Evolutionary conservation across 1,140 invertebrate species (phyloP), one percentile per base, ranked within the genome.

Genomic region (Mizuhopecten yessoensis): DNA sequence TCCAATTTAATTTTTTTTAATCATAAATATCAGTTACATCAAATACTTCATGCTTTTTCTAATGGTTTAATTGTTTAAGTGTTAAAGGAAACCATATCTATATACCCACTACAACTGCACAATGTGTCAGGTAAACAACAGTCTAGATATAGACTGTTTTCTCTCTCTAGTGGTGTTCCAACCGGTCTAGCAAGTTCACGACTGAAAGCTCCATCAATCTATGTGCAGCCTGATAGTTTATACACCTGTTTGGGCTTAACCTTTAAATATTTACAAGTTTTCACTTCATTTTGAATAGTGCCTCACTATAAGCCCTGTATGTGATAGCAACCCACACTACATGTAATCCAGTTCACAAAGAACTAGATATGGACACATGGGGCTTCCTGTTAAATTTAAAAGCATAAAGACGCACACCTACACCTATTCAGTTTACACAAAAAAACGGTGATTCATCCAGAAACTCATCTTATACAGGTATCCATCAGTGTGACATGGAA

Each of bases 241-340:
- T 29, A 75, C 57, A 75, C 57, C 57, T 75, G 57, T 75, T 75
- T 29, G 57, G 57, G 57, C 23, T 75, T 29, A 75, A 75, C 57
- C 57, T 75, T 75, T 75, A 75, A 75, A 75, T 75, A 75, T 75
- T 75, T 75, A 75, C 57, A 75, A 75, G 57, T 75, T 75, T 57
- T 75, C 57, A 75, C 57, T 75, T 29, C 9, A 17, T 75, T 45
- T 75, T 75, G n/a, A 75, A 75, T 75, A 75, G 57, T 75, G 23
- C 57, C 57, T 29, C 57, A 29, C 23, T 17, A 75, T n/a, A 75
- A 75, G 57, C 57, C 23, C 57, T 17, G 57, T 29, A 29, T 75
- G n/a, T 75, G 57, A 75, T 75, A 75, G n/a, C 23, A 75, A 75
- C 57, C 57, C 29, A 45, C 42, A 75, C 23, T 29, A 75, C n/a